Evolutionary conservation across 2,888 invertebrate genomes (phyloP).

Genomic region (Agonopterix alstromeriana): DNA sequence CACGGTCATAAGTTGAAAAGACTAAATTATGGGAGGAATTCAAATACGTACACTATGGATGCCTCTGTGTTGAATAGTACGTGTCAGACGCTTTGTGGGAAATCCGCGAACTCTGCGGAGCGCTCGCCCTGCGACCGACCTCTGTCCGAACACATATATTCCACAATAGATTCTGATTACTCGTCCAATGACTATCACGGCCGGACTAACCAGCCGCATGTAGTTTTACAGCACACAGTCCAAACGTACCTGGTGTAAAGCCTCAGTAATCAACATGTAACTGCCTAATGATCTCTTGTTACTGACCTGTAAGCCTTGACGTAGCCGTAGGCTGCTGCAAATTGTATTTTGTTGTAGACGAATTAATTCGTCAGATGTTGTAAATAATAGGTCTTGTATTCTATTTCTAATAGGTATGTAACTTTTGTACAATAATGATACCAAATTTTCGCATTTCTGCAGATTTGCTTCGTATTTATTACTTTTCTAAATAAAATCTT

Average conservation of each 20-base stretch:
- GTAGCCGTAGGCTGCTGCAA: constrained; percentile 48
- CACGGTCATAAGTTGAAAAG: constrained; percentile 72
- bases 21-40: constrained; percentile 85
- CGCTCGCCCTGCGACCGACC: constrained; percentile 83
- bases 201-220: constrained; percentile 59
- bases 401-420: constrained; percentile 48
- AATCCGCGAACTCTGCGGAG: constrained; percentile 71
- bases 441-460: constrained; percentile 72
- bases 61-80: constrained; percentile 78
- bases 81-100: constrained; percentile 77
- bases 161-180: constrained; percentile 93
- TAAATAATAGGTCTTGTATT: constrained; percentile 60
- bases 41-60: constrained; percentile 91
- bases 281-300: constrained; percentile 46
- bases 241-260: constrained; percentile 63
- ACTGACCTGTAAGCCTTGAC: constrained; percentile 45
- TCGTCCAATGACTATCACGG: constrained; percentile 78
- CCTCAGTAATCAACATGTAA: constrained; percentile 4
- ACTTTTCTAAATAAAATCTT: constrained; percentile 57
- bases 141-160: constrained; percentile 91
- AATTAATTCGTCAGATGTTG: constrained; percentile 49
- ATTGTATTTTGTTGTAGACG: constrained; percentile 51
- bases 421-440: constrained; percentile 75
- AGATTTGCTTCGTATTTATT: constrained; percentile 70
- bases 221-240: constrained; percentile 68